Evolutionary conservation across 2,113 vertebrate genomes (phyloP).

Genomic region (Lathamus discolor): DNA sequence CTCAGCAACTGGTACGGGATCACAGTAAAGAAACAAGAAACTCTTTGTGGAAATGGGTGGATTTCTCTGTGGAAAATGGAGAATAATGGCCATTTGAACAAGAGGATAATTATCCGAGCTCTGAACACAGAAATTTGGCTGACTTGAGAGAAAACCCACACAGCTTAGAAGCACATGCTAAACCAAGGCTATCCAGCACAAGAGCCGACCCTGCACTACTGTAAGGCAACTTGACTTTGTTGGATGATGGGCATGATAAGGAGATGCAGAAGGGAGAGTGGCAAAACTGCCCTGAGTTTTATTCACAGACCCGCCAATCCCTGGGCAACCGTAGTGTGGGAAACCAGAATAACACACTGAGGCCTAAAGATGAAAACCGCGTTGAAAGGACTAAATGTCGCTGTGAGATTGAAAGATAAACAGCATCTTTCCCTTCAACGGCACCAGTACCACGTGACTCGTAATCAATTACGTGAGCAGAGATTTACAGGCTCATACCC

Average conservation of each 20-base stretch:
- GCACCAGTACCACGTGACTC: not conserved
- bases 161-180: not conserved
- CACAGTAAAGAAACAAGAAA: not conserved
- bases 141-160: not conserved
- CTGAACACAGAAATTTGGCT: not conserved
- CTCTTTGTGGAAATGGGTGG: not conserved
- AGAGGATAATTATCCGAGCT: not conserved
- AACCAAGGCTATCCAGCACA: not conserved
- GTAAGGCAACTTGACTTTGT: not conserved
- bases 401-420: conserved; percentile 8
- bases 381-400: conserved; percentile 17
- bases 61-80: not conserved
- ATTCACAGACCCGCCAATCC: not conserved
- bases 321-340: not conserved
- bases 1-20: not conserved
- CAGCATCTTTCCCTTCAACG: not conserved
- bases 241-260: not conserved
- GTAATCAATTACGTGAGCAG: conserved; percentile 36
- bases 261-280: not conserved
- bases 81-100: not conserved
- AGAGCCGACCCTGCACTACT: not conserved
- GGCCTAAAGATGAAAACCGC: not conserved
- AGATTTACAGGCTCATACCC: conserved; percentile 34
- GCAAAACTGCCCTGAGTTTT: not conserved
- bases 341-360: not conserved